phyloP scores from a whole-genome alignment of 2,113 vertebrate genomes.

The Dolichallabes microphthalmus region DNA sequence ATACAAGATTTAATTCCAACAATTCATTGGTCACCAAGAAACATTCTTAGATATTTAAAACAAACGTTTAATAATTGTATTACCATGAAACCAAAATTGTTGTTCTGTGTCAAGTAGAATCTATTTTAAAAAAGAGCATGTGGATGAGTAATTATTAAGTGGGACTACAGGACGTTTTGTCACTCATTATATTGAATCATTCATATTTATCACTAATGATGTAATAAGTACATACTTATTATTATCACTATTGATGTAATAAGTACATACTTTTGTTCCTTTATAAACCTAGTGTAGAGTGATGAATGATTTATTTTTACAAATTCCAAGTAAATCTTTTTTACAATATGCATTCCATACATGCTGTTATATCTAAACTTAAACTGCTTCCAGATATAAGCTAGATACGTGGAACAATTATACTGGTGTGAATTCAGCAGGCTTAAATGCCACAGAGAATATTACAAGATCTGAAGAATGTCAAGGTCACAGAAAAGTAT shows the following conservation, averaged over 20 bases:
- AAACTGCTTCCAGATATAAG: neutral
- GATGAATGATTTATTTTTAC: neutral
- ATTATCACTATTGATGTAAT: neutral
- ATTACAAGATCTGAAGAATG: conserved; percentile 27
- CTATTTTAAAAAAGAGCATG: neutral
- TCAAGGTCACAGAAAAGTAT: neutral
- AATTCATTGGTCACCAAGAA: neutral
- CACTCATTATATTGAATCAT: neutral
- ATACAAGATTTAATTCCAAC: neutral
- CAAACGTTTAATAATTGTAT: neutral
- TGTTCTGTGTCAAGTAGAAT: neutral
- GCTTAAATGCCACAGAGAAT: conserved; percentile 29
- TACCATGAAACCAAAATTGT: neutral
- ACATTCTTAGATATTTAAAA: neutral
- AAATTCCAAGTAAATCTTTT: neutral
- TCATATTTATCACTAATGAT: neutral
- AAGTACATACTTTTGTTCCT: neutral
- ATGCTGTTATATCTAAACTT: neutral
- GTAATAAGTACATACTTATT: neutral
- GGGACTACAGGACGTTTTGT: neutral
- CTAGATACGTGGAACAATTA: neutral
- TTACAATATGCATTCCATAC: neutral
- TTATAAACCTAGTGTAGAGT: neutral
- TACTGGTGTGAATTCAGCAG: conserved; percentile 14
- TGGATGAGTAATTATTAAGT: neutral